phyloP scores from a whole-genome alignment of 2,888 invertebrate species.

The Balanococcus diminutus region DNA sequence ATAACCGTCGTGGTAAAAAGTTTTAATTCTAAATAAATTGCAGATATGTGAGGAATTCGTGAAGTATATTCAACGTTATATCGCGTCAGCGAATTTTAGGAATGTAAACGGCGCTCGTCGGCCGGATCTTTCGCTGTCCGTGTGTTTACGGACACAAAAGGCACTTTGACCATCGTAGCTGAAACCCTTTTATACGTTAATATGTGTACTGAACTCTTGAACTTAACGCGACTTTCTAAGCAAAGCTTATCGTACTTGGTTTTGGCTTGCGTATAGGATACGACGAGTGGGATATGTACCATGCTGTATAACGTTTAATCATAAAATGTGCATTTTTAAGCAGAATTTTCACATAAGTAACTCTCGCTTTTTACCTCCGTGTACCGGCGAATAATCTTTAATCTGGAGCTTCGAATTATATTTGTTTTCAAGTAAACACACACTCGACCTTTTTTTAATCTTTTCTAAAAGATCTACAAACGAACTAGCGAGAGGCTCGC shows the following conservation, averaged over 20 bases:
- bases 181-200: conserved; percentile 25
- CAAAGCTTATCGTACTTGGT: conserved; percentile 22
- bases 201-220: conserved; percentile 28
- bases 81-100: conserved; percentile 26
- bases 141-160: conserved; percentile 24
- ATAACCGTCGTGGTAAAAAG: conserved; percentile 4
- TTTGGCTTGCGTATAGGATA: not conserved
- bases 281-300: not conserved
- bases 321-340: conserved; percentile 24
- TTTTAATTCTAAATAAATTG: conserved; percentile 23
- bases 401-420: conserved; percentile 5
- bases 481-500: not conserved
- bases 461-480: not conserved
- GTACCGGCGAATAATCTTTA: not conserved
- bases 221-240: conserved; percentile 24
- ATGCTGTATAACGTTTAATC: not conserved
- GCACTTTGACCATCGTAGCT: conserved; percentile 26
- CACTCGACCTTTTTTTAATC: not conserved
- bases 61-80: conserved; percentile 16
- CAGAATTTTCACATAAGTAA: conserved; percentile 29
- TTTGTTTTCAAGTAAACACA: conserved; percentile 1
- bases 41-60: conserved; percentile 24
- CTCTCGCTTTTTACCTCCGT: not conserved
- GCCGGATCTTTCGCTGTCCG: not conserved
- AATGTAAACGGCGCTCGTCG: not conserved